These are phyloP conservation scores for Nebria brevicollis DNA, from an alignment of 2,888 invertebrate species.

Conservation along the genomic window DNA sequence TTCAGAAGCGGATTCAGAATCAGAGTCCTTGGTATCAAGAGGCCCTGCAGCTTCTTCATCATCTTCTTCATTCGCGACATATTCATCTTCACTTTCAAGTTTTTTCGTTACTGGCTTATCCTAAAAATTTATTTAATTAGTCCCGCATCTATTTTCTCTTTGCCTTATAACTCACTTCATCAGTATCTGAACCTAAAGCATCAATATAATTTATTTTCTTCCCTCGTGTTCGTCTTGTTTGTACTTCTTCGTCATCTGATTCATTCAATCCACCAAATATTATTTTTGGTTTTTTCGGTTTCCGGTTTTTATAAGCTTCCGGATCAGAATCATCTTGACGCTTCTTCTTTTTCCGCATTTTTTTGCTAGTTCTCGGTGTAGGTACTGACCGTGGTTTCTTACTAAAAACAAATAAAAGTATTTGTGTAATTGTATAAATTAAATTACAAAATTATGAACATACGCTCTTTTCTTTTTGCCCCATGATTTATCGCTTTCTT, in stretches of 20 bases:
- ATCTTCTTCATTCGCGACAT: slow-evolving; percentile 64
- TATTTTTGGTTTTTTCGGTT: slow-evolving; percentile 59
- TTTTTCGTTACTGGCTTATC: slow-evolving; percentile 58
- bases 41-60: slow-evolving; percentile 62
- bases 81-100: slow-evolving; percentile 66
- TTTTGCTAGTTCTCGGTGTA: slow-evolving; percentile 25
- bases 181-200: slow-evolving; percentile 78
- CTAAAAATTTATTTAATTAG: slow-evolving; percentile 15
- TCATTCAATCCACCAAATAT: slow-evolving; percentile 71
- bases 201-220: slow-evolving; percentile 82
- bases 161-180: slow-evolving; percentile 67
- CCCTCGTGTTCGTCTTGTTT: slow-evolving; percentile 76
- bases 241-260: slow-evolving; percentile 66
- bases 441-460: slow-evolving; percentile 17
- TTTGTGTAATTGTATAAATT: neutral
- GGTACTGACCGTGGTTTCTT: slow-evolving; percentile 36
- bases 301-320: slow-evolving; percentile 58
- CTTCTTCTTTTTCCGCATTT: slow-evolving; percentile 56
- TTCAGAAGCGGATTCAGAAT: slow-evolving; percentile 56
- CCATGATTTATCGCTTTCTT: slow-evolving; percentile 72
- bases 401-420: slow-evolving; percentile 26
- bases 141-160: slow-evolving; percentile 40
- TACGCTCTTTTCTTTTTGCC: slow-evolving; percentile 64
- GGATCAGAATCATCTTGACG: slow-evolving; percentile 63
- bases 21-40: slow-evolving; percentile 54